phyloP scores from a whole-genome alignment of 2,113 vertebrate species.

The Mobula hypostoma region DNA sequence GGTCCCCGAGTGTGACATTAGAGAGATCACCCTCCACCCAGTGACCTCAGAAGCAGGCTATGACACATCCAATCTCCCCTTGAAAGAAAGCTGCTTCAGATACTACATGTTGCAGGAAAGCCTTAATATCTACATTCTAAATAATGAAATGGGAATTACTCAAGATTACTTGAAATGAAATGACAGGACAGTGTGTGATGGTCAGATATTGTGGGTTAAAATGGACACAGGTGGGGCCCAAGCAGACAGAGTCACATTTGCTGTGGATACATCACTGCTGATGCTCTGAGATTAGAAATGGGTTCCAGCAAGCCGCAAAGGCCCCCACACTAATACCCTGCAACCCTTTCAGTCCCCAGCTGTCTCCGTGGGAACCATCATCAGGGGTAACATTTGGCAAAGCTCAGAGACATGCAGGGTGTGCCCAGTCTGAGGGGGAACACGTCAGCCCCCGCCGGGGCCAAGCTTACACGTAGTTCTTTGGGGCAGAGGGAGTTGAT shows the following conservation, averaged over 20 bases:
- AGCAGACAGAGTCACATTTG: too few relatives aligned
- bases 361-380: not conserved
- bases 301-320: too few relatives aligned
- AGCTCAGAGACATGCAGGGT: not conserved
- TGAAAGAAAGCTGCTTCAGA: not conserved
- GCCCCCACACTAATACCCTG: not conserved
- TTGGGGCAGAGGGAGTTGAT: slow-evolving; percentile 55
- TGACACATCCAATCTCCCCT: not conserved
- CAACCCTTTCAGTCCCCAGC: not conserved
- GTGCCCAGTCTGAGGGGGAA: too few relatives aligned
- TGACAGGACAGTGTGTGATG: not conserved
- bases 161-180: not conserved
- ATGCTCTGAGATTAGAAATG: too few relatives aligned
- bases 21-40: not conserved
- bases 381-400: not conserved
- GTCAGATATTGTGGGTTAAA: not conserved
- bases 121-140: not conserved
- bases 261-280: too few relatives aligned
- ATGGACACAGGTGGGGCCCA: too few relatives aligned
- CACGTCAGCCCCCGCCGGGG: too few relatives aligned
- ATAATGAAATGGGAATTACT: not conserved
- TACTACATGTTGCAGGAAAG: not conserved
- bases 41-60: not conserved
- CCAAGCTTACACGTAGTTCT: slow-evolving; percentile 73
- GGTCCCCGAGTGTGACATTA: not conserved